Base-by-base conservation (phyloP, 2,888 invertebrate species). In the Celastrina argiolus region DNA sequence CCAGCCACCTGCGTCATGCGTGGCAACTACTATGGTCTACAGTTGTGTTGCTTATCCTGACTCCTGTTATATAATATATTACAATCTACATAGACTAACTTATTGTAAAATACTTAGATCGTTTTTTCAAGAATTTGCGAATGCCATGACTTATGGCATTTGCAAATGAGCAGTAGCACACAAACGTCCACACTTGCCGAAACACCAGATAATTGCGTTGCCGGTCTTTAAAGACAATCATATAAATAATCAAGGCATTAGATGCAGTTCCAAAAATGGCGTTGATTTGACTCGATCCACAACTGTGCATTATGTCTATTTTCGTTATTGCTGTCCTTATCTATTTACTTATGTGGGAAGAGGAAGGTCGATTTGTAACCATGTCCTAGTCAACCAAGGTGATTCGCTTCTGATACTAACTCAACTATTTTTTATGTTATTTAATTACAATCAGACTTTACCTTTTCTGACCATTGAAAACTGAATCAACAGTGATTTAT, bases 321-420 rank as follows among this genome's bases (percentile, higher is more conserved):
- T 61, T 61, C 22, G 61, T 61, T 61, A 36, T 59, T 16, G 18
- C 56, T 64, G 61, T 69, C 69, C 69, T 66, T 64, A 63, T 69
- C 65, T 45, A 34, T 34, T 28, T 34, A 28, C 63, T 26, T 42
- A 68, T 64, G 66, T 63, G 68, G 64, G 65, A 67, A 64, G 65
- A 56, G 67, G 67, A 69, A 69, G 69, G 69, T 59, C 42, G 39
- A 31, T n/a, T 22, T 51, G 36, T 67, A 59, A 42, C 65, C 65
- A 66, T 39, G 41, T 12, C 42, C 42, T 65, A 39, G 34, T 67
- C 64, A 56, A 63, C 66, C 69, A 69, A 69, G 69, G 69, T 63
- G 63, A 66, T 64, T 63, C 31, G 45, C 42, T 58, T 58, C 18
- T 61, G 14, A 14, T 63, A 22, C 26, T 63, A 41, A 39, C 39